phyloP scores from a whole-genome alignment of 2,888 invertebrate genomes.

The Amiota mariae region DNA sequence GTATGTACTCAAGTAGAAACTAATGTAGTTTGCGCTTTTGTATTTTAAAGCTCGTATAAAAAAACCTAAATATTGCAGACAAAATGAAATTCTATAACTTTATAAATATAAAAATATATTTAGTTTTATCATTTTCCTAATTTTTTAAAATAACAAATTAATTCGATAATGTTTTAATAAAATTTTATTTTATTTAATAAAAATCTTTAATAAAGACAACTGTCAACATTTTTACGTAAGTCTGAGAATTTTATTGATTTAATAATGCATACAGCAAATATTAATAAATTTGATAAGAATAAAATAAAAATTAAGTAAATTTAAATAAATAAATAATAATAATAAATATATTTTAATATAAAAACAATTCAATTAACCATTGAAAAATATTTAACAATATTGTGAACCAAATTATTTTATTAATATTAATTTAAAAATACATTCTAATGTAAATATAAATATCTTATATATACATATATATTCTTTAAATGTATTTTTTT shows the following conservation, averaged over 20 bases:
- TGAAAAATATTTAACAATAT: too few relatives aligned
- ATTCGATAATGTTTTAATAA: neutral
- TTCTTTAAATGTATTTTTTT: too few relatives aligned
- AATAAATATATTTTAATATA: too few relatives aligned
- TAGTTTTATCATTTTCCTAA: neutral
- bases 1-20: too few relatives aligned
- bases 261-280: constrained; percentile 21
- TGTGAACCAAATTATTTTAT: constrained; percentile 19
- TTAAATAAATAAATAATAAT: too few relatives aligned
- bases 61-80: too few relatives aligned
- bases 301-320: constrained; percentile 30
- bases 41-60: too few relatives aligned
- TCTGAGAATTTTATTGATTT: constrained; percentile 14
- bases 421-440: constrained; percentile 34
- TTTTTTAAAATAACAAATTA: neutral
- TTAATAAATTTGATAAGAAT: neutral
- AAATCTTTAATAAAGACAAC: constrained; percentile 19
- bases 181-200: neutral
- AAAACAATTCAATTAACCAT: too few relatives aligned
- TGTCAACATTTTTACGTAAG: neutral
- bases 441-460: neutral
- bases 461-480: too few relatives aligned
- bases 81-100: too few relatives aligned
- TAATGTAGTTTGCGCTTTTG: too few relatives aligned
- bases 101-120: too few relatives aligned